phyloP scores from a whole-genome alignment of 2,888 invertebrate species.

The Dolichopus griseipennis region DNA sequence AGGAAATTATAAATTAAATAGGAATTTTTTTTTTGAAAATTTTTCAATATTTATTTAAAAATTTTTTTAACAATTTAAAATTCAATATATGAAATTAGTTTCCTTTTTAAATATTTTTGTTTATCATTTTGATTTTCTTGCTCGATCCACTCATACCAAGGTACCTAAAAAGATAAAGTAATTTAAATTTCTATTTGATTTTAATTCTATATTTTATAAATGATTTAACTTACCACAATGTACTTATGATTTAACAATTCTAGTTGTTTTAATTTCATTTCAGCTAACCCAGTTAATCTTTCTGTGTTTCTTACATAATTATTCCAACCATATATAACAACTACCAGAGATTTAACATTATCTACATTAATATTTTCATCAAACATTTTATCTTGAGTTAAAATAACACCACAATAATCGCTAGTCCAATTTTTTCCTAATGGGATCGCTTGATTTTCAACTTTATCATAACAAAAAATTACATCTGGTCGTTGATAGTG shows the following conservation, averaged over 20 bases:
- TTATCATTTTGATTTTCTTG: conserved; percentile 34
- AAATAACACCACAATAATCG: conserved; percentile 45
- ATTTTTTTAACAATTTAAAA: background rate
- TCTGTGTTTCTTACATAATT: conserved; percentile 47
- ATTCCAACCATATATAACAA: conserved; percentile 56
- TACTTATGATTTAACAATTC: conserved; percentile 51
- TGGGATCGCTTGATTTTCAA: conserved; percentile 45
- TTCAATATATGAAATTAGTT: conserved; percentile 25
- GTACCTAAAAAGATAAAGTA: conserved; percentile 44
- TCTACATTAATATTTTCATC: conserved; percentile 23
- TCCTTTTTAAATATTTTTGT: conserved; percentile 32
- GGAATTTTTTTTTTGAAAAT: no score
- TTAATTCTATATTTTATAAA: conserved; percentile 1
- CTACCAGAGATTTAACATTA: conserved; percentile 46
- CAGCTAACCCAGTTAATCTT: conserved; percentile 49
- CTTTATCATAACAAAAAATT: conserved; percentile 50
- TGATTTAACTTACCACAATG: conserved; percentile 43
- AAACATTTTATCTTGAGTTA: conserved; percentile 32
- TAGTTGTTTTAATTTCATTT: conserved; percentile 58
- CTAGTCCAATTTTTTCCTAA: conserved; percentile 45
- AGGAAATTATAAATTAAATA: background rate
- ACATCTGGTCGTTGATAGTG: conserved; percentile 59
- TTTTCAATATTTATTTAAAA: no score
- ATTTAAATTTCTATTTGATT: conserved; percentile 2
- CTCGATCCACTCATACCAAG: conserved; percentile 46